Conservation (phyloP, 2,113 vertebrate genomes). For the Caranx ignobilis region DNA sequence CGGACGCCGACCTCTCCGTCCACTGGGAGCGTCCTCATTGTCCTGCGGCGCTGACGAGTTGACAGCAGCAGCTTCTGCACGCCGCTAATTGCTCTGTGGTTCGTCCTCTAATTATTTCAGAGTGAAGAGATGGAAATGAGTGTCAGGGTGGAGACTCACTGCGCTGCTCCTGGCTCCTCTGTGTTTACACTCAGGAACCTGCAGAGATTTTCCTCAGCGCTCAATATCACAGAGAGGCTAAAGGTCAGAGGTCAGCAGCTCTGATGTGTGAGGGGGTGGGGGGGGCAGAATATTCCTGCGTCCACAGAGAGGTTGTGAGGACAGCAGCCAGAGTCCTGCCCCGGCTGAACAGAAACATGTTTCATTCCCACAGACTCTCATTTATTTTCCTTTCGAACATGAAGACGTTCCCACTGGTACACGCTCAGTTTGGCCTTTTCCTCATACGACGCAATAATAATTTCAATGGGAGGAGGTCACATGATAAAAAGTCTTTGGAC, state of each 20-base stretch:
- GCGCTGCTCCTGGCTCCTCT: not conserved
- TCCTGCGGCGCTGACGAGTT: constrained; percentile 42
- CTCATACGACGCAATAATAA: too few species aligned
- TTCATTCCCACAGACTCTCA: too few species aligned
- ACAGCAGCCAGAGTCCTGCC: too few species aligned
- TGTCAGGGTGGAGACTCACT: not conserved
- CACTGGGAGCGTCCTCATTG: constrained; percentile 38
- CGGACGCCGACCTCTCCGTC: constrained; percentile 42
- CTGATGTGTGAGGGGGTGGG: not conserved
- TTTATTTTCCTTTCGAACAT: too few species aligned
- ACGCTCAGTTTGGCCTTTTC: too few species aligned
- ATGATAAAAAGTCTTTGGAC: too few species aligned
- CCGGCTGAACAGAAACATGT: too few species aligned
- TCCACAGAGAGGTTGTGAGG: not conserved
- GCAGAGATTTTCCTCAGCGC: not conserved
- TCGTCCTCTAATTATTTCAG: constrained; percentile 32
- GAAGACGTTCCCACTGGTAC: too few species aligned
- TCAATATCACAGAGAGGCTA: not conserved
- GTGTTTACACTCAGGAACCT: not conserved
- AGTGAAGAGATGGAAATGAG: constrained; percentile 33
- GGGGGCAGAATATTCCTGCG: not conserved
- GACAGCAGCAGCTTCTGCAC: constrained; percentile 36
- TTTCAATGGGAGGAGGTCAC: too few species aligned
- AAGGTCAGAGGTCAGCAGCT: constrained; percentile 43
- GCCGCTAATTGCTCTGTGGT: constrained; percentile 25